phyloP scores from a whole-genome alignment of 2,797 vertebrate genomes.

The Anabas testudineus region DNA sequence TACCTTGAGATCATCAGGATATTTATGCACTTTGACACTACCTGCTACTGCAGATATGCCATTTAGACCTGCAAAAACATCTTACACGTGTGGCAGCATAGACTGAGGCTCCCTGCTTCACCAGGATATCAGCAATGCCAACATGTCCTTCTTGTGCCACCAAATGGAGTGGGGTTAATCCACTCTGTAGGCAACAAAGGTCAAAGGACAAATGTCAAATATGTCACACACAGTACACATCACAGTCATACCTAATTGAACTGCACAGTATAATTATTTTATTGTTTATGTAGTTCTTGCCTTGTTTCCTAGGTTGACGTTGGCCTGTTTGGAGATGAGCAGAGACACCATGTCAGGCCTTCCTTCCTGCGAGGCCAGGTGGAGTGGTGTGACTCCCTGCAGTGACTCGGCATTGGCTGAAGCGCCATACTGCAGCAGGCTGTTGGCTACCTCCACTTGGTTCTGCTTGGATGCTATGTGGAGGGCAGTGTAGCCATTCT shows the following conservation, averaged over 20 bases:
- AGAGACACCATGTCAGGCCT: conserved; percentile 93
- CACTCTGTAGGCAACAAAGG: conserved; percentile 83
- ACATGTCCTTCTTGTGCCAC: conserved; percentile 97
- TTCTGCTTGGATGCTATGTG: conserved; percentile 98
- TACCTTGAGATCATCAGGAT: conserved; percentile 23
- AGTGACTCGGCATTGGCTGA: conserved; percentile 92
- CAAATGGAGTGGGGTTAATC: conserved; percentile 95
- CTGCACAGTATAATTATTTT: not conserved
- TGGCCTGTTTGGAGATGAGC: conserved; percentile 95
- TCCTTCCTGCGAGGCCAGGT: conserved; percentile 97
- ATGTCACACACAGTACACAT: not conserved
- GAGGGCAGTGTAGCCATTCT: conserved; percentile 97
- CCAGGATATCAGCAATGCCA: conserved; percentile 91
- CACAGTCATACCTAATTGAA: not conserved
- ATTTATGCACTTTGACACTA: conserved; percentile 57
- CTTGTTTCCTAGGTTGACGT: conserved; percentile 95
- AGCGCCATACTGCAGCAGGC: conserved; percentile 93
- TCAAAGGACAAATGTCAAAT: conserved; percentile 14
- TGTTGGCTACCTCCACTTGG: conserved; percentile 94
- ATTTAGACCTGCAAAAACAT: not conserved
- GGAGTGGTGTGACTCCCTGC: conserved; percentile 96
- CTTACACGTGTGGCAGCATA: conserved; percentile 92
- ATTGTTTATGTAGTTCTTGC: conserved; percentile 67
- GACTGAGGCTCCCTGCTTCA: conserved; percentile 92
- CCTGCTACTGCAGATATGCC: conserved; percentile 15